Conservation (phyloP, 1,140 invertebrate genomes). For the Apis florea region DNA sequence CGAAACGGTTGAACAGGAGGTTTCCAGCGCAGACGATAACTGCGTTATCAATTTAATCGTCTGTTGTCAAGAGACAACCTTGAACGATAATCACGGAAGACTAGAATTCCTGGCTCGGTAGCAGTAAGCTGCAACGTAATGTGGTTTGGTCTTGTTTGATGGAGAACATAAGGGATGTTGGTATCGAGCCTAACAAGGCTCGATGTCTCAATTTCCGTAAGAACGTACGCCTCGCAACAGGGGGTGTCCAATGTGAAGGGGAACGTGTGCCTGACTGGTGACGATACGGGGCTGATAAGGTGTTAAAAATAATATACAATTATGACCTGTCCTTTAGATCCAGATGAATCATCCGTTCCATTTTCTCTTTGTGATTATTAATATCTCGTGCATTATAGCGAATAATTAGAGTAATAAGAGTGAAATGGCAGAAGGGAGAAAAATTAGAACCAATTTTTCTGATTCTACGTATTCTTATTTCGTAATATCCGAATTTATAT, state of each 20-base stretch:
- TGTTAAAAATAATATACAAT: slow-evolving; percentile 66
- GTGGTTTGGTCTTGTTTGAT: slow-evolving; percentile 40
- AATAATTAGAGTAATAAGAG: neutral
- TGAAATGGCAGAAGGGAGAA: too few species aligned
- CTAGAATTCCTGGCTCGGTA: neutral
- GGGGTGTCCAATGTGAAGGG: slow-evolving; percentile 46
- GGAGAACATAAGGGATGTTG: slow-evolving; percentile 51
- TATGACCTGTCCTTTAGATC: slow-evolving; percentile 15
- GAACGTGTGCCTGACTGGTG: slow-evolving; percentile 48
- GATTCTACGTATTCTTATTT: too few species aligned
- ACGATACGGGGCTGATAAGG: slow-evolving; percentile 69
- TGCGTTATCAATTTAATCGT: slow-evolving; percentile 45
- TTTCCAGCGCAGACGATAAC: neutral
- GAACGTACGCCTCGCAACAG: slow-evolving; percentile 65
- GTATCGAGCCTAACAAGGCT: slow-evolving; percentile 68
- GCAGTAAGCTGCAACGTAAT: slow-evolving; percentile 50
- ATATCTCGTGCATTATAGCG: neutral
- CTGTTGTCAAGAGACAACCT: slow-evolving; percentile 9
- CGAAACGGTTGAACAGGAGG: neutral
- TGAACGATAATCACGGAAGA: slow-evolving; percentile 28
- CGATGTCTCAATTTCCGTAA: slow-evolving; percentile 76
- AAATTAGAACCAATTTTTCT: neutral
- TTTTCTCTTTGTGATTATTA: slow-evolving; percentile 16
- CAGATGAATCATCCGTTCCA: slow-evolving; percentile 37
- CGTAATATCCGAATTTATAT: too few species aligned